These are phyloP conservation scores for Drosophila picticornis DNA, from an alignment of 2,888 invertebrate genomes.

Conservation along the genomic window DNA sequence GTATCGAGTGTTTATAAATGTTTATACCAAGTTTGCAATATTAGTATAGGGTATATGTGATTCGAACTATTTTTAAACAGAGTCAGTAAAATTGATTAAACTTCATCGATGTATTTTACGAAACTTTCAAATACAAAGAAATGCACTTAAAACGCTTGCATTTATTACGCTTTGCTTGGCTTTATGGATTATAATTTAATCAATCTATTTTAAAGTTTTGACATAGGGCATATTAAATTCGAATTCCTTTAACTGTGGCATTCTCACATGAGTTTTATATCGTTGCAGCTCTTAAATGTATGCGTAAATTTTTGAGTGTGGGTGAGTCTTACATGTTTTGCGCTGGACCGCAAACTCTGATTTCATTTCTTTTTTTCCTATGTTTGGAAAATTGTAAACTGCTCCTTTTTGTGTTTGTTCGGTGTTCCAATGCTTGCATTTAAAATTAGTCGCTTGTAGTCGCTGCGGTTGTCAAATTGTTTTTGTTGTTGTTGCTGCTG, in stretches of 20 bases:
- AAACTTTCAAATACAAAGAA: not conserved
- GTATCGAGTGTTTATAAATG: slow-evolving; percentile 76
- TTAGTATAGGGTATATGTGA: slow-evolving; percentile 12
- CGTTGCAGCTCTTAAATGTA: slow-evolving; percentile 6
- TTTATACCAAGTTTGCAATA: slow-evolving; percentile 38
- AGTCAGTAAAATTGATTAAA: not conserved
- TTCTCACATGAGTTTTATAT: slow-evolving; percentile 20
- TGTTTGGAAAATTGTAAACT: slow-evolving; percentile 42
- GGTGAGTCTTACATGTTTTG: slow-evolving; percentile 58
- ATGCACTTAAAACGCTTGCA: not conserved
- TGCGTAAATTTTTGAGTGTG: slow-evolving; percentile 9
- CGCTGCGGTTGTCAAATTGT: slow-evolving; percentile 70
- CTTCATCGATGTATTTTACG: not conserved
- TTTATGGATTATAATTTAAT: not conserved
- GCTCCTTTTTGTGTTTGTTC: slow-evolving; percentile 42
- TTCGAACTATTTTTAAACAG: not conserved
- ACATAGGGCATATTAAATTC: slow-evolving; percentile 22
- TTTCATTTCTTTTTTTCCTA: slow-evolving; percentile 54
- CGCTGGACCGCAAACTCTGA: slow-evolving; percentile 68
- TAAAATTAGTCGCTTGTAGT: slow-evolving; percentile 76
- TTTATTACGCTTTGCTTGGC: not conserved
- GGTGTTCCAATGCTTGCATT: slow-evolving; percentile 62
- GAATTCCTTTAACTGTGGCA: not conserved
- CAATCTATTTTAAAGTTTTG: not conserved
- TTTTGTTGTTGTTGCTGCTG: slow-evolving; percentile 46